Percentiles rank a stretch among this genome's conserved stretches.
These are phyloP conservation scores for Onychostruthus taczanowskii DNA, from an alignment of 2,113 vertebrate genomes.

Conservation along the genomic window DNA sequence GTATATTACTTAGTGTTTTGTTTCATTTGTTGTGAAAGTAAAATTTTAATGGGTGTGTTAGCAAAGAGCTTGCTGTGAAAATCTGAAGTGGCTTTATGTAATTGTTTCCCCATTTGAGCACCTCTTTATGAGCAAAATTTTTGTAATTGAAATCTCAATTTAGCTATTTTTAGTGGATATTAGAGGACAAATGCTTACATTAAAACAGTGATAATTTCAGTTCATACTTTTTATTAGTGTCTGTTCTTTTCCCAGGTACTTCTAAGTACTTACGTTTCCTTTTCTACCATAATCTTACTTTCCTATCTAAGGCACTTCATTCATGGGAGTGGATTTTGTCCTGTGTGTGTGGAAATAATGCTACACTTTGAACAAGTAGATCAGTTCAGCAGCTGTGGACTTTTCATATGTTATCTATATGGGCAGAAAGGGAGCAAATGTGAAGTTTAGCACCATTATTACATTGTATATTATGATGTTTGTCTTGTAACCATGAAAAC, in stretches of 20 bases:
- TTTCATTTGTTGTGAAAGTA: background rate
- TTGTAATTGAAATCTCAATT: background rate
- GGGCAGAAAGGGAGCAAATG: background rate
- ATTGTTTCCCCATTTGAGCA: background rate
- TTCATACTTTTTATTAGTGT: background rate
- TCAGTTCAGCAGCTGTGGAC: background rate
- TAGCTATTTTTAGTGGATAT: background rate
- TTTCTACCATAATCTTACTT: background rate
- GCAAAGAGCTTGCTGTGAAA: background rate
- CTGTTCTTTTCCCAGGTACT: background rate
- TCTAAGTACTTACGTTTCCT: background rate
- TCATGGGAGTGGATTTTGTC: background rate
- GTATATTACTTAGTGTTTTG: constrained; percentile 49
- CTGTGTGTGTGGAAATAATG: background rate
- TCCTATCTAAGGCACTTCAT: background rate
- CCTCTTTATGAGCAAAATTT: background rate
- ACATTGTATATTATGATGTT: background rate
- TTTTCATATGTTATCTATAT: background rate
- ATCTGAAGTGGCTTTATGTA: background rate
- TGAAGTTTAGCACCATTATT: background rate
- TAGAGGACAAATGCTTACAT: background rate
- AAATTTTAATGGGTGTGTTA: background rate
- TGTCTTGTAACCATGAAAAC: background rate
- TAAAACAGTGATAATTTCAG: background rate
- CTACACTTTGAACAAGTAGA: background rate